phyloP scores from a whole-genome alignment of 2,113 vertebrate genomes.

The Halcyon malimbica region DNA sequence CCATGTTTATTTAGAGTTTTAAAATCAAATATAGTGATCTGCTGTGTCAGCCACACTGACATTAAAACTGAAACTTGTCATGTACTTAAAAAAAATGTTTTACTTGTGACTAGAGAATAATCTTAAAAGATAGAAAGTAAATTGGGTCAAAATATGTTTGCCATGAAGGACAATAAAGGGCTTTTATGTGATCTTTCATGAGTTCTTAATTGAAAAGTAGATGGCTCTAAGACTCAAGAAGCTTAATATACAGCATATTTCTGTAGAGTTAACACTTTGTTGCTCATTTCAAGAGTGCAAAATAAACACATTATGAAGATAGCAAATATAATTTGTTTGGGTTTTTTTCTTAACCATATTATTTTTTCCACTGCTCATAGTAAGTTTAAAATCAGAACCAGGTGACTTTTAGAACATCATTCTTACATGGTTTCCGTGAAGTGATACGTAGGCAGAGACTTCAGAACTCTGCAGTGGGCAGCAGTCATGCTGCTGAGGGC shows the following conservation, averaged over 20 bases:
- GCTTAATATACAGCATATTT: neutral
- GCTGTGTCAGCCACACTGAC: neutral
- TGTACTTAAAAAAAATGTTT: neutral
- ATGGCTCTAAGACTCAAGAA: neutral
- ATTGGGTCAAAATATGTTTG: neutral
- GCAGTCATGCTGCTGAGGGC: neutral
- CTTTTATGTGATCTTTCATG: neutral
- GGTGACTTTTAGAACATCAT: neutral
- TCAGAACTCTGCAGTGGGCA: neutral
- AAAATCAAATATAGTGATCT: neutral
- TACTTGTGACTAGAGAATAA: neutral
- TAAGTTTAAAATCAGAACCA: neutral
- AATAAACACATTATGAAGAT: neutral
- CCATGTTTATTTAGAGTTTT: neutral
- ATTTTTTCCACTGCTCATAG: neutral
- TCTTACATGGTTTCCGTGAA: neutral
- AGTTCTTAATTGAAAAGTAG: neutral
- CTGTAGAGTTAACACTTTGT: neutral
- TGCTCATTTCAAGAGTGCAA: neutral
- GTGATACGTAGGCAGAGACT: fast-evolving
- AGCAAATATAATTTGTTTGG: fast-evolving
- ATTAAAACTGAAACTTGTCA: neutral
- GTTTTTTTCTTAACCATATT: neutral
- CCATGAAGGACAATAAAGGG: neutral
- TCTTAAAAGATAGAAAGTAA: neutral